A percentile compares a stretch with the other conserved stretches of the same genome.
Evolutionary conservation across 2,113 vertebrate genomes (phyloP).

Genomic region (Sclerurus mexicanus): DNA sequence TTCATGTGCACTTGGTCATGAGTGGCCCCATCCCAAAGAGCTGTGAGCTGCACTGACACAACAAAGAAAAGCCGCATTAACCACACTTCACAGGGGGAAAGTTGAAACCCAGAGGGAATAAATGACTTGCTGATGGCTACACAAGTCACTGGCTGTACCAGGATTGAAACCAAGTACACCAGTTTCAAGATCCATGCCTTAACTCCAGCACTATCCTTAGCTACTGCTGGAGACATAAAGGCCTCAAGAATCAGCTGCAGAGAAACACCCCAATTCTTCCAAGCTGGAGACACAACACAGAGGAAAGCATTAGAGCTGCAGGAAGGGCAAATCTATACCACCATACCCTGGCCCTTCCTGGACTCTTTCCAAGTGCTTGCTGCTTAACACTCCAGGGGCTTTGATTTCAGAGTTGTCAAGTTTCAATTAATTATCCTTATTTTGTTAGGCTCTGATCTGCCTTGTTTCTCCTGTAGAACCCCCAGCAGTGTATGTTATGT

Average conservation of each 20-base stretch:
- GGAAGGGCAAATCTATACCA: neutral
- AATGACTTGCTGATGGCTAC: neutral
- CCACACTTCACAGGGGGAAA: neutral
- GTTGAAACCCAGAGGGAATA: neutral
- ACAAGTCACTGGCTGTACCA: neutral
- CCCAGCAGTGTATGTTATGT: neutral
- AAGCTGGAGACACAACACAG: neutral
- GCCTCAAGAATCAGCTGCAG: neutral
- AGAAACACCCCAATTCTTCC: neutral
- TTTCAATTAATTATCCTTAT: neutral
- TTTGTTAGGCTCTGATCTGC: neutral
- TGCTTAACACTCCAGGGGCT: neutral
- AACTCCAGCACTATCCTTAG: neutral
- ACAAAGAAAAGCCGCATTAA: neutral
- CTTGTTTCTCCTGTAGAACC: neutral
- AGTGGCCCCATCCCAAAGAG: neutral
- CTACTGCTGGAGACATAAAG: neutral
- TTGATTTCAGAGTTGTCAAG: neutral
- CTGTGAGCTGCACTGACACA: neutral
- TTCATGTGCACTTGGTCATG: accelerated
- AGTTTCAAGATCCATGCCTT: too few relatives aligned
- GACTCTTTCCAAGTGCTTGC: neutral
- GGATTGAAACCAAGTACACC: neutral
- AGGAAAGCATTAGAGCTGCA: neutral
- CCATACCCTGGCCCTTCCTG: neutral